These are phyloP conservation scores for Achroia grisella DNA, from an alignment of 1,140 invertebrate species.

Conservation along the genomic window DNA sequence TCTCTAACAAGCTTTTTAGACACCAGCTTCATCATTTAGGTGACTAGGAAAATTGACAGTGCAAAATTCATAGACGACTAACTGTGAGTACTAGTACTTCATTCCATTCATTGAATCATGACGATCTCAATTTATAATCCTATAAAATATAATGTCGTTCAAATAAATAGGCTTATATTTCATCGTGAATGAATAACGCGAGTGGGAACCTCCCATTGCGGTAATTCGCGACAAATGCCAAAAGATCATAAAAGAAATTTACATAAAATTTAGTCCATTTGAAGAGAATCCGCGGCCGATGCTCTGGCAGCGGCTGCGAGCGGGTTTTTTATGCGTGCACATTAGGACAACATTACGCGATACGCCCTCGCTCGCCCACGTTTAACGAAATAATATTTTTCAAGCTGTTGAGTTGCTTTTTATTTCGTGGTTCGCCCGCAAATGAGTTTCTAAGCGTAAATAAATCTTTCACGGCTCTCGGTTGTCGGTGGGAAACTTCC, in stretches of 20 bases:
- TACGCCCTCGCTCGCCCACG: constrained; percentile 17
- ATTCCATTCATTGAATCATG: too few relatives aligned
- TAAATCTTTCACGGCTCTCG: constrained; percentile 39
- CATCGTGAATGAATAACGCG: background rate
- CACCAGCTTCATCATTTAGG: too few relatives aligned
- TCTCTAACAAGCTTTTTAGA: too few relatives aligned
- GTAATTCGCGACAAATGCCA: constrained; percentile 34
- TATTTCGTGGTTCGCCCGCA: constrained; percentile 35
- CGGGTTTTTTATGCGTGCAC: constrained; percentile 36
- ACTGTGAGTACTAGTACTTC: background rate
- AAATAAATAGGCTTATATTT: too few relatives aligned
- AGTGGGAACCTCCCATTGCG: constrained; percentile 2
- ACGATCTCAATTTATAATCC: too few relatives aligned
- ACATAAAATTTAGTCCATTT: constrained; percentile 40
- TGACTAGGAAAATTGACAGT: too few relatives aligned
- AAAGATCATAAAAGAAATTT: constrained; percentile 41
- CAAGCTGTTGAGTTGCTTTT: constrained; percentile 47
- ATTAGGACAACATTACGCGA: constrained; percentile 42
- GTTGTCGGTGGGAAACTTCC: constrained; percentile 12
- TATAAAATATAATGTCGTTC: too few relatives aligned
- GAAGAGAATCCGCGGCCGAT: constrained; percentile 27
- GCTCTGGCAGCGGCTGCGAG: background rate
- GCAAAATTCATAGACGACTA: too few relatives aligned
- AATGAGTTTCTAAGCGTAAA: constrained; percentile 56
- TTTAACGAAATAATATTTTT: constrained; percentile 48